Base-by-base conservation (phyloP, 2,113 vertebrate species). In the Nothobranchius kuhntae region DNA sequence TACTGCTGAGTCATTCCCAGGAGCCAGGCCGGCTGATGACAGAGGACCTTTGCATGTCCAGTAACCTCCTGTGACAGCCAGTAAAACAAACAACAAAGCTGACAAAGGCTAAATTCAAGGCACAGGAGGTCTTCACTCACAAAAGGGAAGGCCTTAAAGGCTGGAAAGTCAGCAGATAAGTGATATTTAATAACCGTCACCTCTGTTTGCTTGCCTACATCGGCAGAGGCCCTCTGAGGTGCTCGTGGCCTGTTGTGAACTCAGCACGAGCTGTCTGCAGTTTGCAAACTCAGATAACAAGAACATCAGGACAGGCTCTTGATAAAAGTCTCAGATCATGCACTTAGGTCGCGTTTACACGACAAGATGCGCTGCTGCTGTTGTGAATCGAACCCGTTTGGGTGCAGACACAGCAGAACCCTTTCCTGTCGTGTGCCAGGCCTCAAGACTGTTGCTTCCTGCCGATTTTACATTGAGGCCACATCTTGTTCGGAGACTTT, bases 131-230 rank as follows among this genome's bases (percentile, higher is more conserved):
- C 65, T 44, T 79, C 61, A 14, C 42, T 68, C 69, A 64, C 65
- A 46, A 30, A 38, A 59, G 56, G 63, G 52, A 42, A 38, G 80
- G 74, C 61, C 71, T 71, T 53, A 42, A 42, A 84, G 77, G 79
- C 55, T 48, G 70, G 46, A 46, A 61, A 76, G 78, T 82, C 85
- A 82, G 81, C 82, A 80, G 69, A 80, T 69, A 72, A 86, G 77
- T 82, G 72, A 86, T 85, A 78, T 85, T 83, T 89, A 85, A 86
- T 83, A 82, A 75, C 59, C 56, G 15, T 85, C 77, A 78, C 74
- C 66, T 84, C 65, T 63, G 21, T 77, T 80, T 83, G 69, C 58
- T 60, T 73, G 75, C 21, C 62, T 65, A 61, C 71, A 75, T 78
- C 13, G 42, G 63, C 35, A 45, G 68, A 86, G 78, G 77, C 82